Conservation (phyloP, 2,113 vertebrate species). For the Tachycineta bicolor region DNA sequence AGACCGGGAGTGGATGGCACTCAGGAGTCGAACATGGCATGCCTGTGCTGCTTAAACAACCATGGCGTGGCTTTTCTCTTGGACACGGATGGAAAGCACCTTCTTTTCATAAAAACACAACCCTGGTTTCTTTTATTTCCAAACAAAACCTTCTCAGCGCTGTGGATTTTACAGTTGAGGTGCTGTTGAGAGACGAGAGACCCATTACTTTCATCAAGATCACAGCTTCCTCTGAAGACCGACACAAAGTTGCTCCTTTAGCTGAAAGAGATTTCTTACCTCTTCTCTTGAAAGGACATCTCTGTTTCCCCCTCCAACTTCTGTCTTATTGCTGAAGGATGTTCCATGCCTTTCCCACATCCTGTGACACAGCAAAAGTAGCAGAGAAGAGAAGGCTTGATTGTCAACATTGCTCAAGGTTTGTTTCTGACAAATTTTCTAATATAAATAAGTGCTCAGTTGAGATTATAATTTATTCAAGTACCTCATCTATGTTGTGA, state of each 20-base stretch:
- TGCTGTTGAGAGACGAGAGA: background rate
- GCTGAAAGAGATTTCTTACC: background rate
- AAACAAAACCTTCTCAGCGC: background rate
- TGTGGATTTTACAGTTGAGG: conserved; percentile 32
- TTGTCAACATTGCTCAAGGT: background rate
- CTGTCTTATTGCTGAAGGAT: background rate
- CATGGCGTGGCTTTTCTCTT: background rate
- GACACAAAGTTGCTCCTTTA: background rate
- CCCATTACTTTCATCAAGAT: background rate
- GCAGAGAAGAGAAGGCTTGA: background rate
- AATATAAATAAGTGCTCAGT: background rate
- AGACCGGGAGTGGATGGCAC: background rate
- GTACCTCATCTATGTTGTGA: background rate
- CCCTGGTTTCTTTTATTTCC: background rate
- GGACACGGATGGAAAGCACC: background rate
- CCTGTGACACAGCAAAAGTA: background rate
- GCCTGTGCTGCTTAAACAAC: background rate
- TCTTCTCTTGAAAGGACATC: background rate
- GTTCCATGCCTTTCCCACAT: background rate
- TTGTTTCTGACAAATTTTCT: conserved; percentile 19
- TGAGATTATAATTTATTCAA: background rate
- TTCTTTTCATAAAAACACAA: background rate
- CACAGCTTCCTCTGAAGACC: background rate
- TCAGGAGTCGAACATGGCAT: background rate
- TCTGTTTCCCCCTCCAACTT: background rate